These are phyloP conservation scores for Harpalus rubripes DNA, from an alignment of 2,888 invertebrate species.

Conservation along the genomic window DNA sequence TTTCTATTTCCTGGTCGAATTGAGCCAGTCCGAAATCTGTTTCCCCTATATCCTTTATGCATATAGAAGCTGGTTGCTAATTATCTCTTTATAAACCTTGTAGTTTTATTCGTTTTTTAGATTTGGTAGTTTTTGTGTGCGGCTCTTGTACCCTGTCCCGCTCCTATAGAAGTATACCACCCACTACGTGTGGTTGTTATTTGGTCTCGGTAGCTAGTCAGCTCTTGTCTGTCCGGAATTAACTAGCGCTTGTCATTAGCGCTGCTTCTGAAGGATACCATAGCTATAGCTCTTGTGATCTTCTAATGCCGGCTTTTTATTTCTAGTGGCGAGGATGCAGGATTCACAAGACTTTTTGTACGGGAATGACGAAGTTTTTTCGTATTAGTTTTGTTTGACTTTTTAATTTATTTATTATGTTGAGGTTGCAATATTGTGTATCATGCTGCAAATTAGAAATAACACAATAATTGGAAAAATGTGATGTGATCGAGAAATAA, in stretches of 20 bases:
- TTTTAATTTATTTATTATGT: neutral
- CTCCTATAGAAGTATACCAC: conserved; percentile 3
- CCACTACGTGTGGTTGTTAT: conserved; percentile 14
- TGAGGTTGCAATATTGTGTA: no score
- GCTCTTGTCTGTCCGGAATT: conserved; percentile 20
- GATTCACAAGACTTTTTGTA: neutral
- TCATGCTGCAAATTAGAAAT: no score
- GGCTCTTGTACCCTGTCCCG: neutral
- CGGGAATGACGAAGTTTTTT: neutral
- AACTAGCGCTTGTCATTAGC: conserved; percentile 51
- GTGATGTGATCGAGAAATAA: no score
- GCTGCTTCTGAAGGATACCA: conserved; percentile 37
- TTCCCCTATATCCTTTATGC: neutral
- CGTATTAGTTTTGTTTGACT: neutral
- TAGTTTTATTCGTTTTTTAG: conserved; percentile 1
- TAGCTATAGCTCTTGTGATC: conserved; percentile 21
- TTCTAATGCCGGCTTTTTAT: neutral
- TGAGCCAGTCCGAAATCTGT: neutral
- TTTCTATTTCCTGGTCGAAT: neutral
- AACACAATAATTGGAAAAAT: no score
- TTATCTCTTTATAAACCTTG: conserved; percentile 55
- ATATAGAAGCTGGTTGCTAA: conserved; percentile 28
- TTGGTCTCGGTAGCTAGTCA: no score
- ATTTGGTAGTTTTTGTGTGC: conserved; percentile 39
- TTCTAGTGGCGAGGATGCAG: neutral